Evolutionary conservation across 1,140 invertebrate genomes (phyloP).

Genomic region (Ridgeia piscesae): DNA sequence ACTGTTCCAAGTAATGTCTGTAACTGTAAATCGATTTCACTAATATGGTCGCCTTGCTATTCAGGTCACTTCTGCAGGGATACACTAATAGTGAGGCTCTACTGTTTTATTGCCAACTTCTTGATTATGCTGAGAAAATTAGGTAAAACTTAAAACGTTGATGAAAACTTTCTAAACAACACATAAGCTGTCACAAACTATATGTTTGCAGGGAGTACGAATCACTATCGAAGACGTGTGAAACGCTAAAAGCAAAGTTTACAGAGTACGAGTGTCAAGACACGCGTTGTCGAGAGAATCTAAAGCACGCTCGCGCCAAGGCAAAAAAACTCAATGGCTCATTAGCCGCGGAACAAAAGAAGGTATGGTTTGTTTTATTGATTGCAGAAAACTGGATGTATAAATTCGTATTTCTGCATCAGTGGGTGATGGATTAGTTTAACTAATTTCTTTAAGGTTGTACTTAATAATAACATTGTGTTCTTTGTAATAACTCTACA

Average conservation of each 20-base stretch:
- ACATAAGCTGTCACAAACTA: constrained; percentile 43
- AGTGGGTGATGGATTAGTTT: too few species aligned
- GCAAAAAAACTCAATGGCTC: constrained; percentile 54
- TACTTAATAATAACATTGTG: too few species aligned
- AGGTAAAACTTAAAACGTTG: neutral
- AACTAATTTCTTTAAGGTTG: too few species aligned
- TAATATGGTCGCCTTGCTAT: too few species aligned
- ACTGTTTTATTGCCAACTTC: neutral
- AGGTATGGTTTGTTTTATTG: constrained; percentile 38
- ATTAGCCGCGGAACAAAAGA: constrained; percentile 53
- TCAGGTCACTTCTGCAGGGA: too few species aligned
- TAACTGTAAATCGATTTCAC: neutral
- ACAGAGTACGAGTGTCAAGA: constrained; percentile 57
- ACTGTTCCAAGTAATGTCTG: neutral
- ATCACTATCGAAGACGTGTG: constrained; percentile 47
- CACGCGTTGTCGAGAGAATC: constrained; percentile 54
- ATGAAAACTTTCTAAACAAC: neutral
- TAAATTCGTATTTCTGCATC: too few species aligned
- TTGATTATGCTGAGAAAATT: neutral
- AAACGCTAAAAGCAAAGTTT: constrained; percentile 54
- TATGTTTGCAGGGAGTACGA: constrained; percentile 47
- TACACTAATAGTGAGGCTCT: neutral
- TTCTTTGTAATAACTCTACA: too few species aligned
- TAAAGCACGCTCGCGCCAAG: constrained; percentile 58
- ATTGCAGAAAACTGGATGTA: too few species aligned